Conservation (phyloP, 2,888 invertebrate genomes). For the Sipha maydis region DNA sequence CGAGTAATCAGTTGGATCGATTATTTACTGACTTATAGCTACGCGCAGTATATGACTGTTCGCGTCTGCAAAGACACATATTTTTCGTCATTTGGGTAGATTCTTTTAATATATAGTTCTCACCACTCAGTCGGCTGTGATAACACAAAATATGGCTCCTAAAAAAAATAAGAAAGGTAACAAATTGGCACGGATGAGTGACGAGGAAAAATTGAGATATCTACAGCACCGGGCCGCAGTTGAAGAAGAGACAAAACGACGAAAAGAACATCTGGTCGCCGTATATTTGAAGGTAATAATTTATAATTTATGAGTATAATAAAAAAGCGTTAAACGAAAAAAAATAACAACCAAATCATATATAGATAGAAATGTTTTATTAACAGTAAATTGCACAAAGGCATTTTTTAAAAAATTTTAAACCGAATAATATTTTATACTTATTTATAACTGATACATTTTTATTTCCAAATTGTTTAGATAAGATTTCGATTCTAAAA, state of each 20-base stretch:
- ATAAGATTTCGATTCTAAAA: no score
- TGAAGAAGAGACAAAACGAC: conserved; percentile 81
- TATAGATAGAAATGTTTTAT: no score
- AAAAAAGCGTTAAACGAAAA: no score
- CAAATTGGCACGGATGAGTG: conserved; percentile 85
- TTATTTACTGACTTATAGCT: conserved; percentile 69
- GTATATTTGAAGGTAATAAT: conserved; percentile 80
- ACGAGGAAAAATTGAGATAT: conserved; percentile 83
- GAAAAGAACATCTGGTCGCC: conserved; percentile 83
- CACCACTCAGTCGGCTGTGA: no score
- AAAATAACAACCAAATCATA: no score
- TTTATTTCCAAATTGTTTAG: no score
- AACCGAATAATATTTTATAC: no score
- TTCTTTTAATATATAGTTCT: no score
- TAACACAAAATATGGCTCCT: conserved; percentile 67
- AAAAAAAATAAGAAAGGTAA: conserved; percentile 79
- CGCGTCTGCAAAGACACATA: neutral
- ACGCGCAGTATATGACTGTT: conserved; percentile 67
- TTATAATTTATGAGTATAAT: no score
- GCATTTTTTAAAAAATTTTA: no score
- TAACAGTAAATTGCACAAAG: no score
- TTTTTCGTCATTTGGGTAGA: neutral
- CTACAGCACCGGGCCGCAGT: conserved; percentile 83
- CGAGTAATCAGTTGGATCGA: conserved; percentile 72
- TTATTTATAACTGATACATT: no score